Conservation (phyloP, 2,888 invertebrate genomes). For the Eristalis pertinax region DNA sequence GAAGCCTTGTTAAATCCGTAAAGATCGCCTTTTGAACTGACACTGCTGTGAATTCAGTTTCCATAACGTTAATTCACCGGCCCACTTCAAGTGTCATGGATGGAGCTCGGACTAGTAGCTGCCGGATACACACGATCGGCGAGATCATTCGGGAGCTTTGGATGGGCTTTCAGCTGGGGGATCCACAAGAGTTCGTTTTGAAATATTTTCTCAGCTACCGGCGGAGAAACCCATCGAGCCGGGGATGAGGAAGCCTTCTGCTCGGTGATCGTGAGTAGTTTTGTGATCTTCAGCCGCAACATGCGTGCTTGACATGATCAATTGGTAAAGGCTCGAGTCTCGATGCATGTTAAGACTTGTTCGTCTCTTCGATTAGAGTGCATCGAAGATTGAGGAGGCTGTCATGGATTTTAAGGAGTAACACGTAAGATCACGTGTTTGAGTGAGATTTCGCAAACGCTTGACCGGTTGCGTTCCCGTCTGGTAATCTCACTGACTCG, state of each 20-base stretch:
- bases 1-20: not conserved
- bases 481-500: too few relatives aligned
- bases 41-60: constrained; percentile 1
- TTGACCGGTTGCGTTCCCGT: too few relatives aligned
- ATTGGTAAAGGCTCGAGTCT: not conserved
- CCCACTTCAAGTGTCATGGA: not conserved
- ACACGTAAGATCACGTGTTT: too few relatives aligned
- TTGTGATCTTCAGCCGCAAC: too few relatives aligned
- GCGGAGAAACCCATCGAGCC: not conserved
- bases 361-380: not conserved
- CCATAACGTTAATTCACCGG: constrained; percentile 4
- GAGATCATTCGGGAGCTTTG: not conserved
- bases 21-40: not conserved
- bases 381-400: too few relatives aligned
- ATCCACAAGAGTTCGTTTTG: not conserved
- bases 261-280: not conserved
- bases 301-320: not conserved
- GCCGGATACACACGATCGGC: not conserved
- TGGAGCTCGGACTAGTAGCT: not conserved
- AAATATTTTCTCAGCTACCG: not conserved
- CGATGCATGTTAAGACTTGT: not conserved
- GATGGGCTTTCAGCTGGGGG: not conserved
- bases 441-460: too few relatives aligned
- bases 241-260: not conserved
- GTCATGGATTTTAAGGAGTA: too few relatives aligned